Percentiles rank a stretch among this genome's conserved stretches.
These are phyloP conservation scores for Lineus longissimus DNA, from an alignment of 1,140 invertebrate genomes.

Conservation along the genomic window DNA sequence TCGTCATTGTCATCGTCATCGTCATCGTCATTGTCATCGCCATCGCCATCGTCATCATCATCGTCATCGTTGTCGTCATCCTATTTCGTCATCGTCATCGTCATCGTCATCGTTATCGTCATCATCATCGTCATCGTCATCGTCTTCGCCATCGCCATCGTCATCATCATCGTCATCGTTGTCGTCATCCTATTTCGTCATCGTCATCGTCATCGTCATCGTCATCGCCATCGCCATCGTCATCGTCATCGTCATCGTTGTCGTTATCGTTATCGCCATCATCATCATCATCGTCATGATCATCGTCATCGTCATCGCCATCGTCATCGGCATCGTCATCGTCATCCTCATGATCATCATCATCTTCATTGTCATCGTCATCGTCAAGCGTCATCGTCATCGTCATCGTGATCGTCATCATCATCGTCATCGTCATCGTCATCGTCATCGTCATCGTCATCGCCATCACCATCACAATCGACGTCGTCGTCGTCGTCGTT, in stretches of 20 bases:
- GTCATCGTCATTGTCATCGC: constrained; percentile 4
- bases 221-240: neutral
- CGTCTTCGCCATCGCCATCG: neutral
- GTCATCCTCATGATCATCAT: neutral
- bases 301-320: too few relatives aligned
- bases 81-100: too few relatives aligned
- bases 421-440: constrained; percentile 13
- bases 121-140: neutral
- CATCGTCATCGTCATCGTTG: neutral
- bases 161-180: neutral
- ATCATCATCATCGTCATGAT: constrained; percentile 2
- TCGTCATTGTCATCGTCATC: constrained; percentile 9
- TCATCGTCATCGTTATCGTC: neutral
- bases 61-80: too few relatives aligned
- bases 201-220: too few relatives aligned
- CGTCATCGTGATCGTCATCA: neutral
- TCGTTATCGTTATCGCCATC: neutral
- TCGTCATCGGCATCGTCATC: too few relatives aligned
- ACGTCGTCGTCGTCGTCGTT: constrained; percentile 5
- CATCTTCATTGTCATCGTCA: too few relatives aligned
- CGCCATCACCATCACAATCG: too few relatives aligned
- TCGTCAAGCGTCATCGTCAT: too few relatives aligned
- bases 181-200: too few relatives aligned
- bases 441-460: constrained; percentile 18
- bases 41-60: neutral